Evolutionary conservation across 2,113 vertebrate genomes (phyloP).

Genomic region (Zingel zingel): DNA sequence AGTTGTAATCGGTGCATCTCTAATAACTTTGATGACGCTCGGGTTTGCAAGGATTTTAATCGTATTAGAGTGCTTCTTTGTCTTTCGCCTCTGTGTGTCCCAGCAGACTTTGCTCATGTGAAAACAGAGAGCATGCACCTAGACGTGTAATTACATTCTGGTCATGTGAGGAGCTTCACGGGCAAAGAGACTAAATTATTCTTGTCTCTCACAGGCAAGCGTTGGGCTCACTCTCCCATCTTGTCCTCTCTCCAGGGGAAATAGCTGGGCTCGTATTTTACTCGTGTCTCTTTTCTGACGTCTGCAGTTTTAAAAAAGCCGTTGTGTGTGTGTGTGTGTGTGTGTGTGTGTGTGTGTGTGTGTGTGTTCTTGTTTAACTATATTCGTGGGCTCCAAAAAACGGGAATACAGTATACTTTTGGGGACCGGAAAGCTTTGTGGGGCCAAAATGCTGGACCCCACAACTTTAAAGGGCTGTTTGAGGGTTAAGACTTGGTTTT

Average conservation of each 20-base stretch:
- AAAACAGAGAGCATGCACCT: conserved; percentile 8
- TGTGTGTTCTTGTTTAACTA: not conserved
- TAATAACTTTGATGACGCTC: conserved; percentile 27
- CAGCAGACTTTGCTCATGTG: conserved; percentile 23
- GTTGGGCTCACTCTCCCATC: conserved; percentile 15
- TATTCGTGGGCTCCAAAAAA: too few species aligned
- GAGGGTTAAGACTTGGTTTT: too few species aligned
- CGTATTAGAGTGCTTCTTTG: conserved; percentile 25
- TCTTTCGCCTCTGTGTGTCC: conserved; percentile 28
- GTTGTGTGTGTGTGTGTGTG: conserved; percentile 1
- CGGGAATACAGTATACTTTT: too few species aligned
- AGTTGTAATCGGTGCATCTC: too few species aligned
- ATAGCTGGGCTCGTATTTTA: conserved; percentile 15
- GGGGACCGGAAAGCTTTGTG: too few species aligned
- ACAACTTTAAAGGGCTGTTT: too few species aligned
- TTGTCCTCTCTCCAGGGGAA: conserved; percentile 25
- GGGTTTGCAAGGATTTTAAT: conserved; percentile 51
- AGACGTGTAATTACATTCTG: conserved; percentile 61
- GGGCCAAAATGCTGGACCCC: too few species aligned
- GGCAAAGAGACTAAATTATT: conserved; percentile 54
- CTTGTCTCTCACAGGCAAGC: conserved; percentile 29
- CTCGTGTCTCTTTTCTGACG: not conserved
- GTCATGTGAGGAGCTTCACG: conserved; percentile 57
- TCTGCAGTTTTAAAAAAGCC: not conserved
- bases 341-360: conserved; percentile 1